Evolutionary conservation across 2,888 invertebrate species (phyloP).

Genomic region (Cephus nigrinus): DNA sequence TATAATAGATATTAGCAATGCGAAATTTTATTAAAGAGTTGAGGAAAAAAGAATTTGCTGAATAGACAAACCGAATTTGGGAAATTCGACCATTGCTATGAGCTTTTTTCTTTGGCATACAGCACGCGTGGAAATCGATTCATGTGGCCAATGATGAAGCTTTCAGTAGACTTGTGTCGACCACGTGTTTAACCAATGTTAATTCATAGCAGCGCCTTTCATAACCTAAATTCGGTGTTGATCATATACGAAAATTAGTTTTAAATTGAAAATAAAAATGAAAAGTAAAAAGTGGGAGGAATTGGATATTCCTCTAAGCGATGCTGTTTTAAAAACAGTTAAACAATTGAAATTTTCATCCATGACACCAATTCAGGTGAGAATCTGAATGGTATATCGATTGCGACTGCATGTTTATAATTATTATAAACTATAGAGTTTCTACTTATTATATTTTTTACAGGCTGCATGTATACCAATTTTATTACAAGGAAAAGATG

Average conservation of each 20-base stretch:
- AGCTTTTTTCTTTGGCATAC: too few relatives aligned
- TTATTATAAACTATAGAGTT: neutral
- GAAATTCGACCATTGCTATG: neutral
- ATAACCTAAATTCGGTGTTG: too few relatives aligned
- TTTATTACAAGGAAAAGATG: constrained; percentile 91
- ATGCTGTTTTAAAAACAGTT: constrained; percentile 66
- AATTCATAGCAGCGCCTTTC: too few relatives aligned
- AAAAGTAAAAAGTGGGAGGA: constrained; percentile 67
- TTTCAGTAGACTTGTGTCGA: too few relatives aligned
- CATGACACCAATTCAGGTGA: constrained; percentile 73
- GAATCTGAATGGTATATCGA: neutral
- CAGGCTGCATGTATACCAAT: constrained; percentile 90
- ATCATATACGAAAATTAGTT: too few relatives aligned
- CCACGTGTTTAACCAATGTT: too few relatives aligned
- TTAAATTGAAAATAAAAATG: constrained; percentile 35
- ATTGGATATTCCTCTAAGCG: constrained; percentile 64
- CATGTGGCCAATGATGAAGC: too few relatives aligned
- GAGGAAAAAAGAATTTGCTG: too few relatives aligned
- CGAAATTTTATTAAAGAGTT: too few relatives aligned
- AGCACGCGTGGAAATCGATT: too few relatives aligned
- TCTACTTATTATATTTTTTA: constrained; percentile 20
- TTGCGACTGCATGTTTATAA: too few relatives aligned
- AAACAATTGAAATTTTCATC: constrained; percentile 68
- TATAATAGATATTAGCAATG: neutral
- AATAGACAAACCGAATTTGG: too few relatives aligned